Evolutionary conservation across 2,797 vertebrate species (phyloP).

Genomic region (Bufotes viridis): DNA sequence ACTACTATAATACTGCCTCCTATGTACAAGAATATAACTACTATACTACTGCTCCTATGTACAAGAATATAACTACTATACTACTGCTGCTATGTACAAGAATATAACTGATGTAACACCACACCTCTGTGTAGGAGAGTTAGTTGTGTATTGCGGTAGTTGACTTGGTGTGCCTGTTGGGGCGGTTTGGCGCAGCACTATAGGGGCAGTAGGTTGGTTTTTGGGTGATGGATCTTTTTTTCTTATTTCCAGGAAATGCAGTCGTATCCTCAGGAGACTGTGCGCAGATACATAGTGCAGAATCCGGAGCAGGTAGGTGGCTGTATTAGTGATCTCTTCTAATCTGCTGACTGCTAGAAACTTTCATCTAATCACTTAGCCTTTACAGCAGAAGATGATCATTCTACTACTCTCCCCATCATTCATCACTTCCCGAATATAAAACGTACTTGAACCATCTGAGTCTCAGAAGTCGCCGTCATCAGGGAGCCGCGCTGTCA

Average conservation of each 20-base stretch:
- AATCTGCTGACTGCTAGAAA: no score
- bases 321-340: background rate
- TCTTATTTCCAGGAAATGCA: conserved; percentile 24
- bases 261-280: conserved; percentile 7
- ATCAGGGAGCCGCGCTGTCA: no score
- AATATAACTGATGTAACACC: background rate
- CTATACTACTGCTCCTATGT: background rate
- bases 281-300: conserved; percentile 46
- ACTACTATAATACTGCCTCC: background rate
- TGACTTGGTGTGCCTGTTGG: no score
- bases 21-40: background rate
- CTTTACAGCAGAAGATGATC: no score
- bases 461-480: no score
- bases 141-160: no score
- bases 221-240: background rate
- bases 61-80: background rate
- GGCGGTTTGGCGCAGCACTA: no score
- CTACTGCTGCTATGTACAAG: background rate
- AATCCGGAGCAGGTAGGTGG: conserved; percentile 42
- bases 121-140: no score
- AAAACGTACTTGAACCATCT: no score
- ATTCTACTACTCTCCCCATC: no score
- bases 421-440: no score
- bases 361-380: no score
- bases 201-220: background rate